These are phyloP conservation scores for Passerina amoena DNA, from an alignment of 2,113 vertebrate genomes.

Conservation along the genomic window DNA sequence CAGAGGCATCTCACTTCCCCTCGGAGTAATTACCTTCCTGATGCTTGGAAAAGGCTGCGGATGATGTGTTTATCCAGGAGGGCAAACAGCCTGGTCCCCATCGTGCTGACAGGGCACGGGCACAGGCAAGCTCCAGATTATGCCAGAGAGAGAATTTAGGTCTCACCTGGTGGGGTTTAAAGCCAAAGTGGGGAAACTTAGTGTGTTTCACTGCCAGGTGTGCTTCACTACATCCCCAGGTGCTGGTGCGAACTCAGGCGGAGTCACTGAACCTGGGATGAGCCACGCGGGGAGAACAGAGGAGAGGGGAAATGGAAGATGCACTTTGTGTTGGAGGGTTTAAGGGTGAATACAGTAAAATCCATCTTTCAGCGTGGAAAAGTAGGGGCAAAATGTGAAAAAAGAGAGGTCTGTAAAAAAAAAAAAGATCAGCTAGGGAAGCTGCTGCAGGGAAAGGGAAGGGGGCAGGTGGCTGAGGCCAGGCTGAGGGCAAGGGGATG, in stretches of 20 bases:
- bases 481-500: background rate
- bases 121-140: background rate
- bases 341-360: background rate
- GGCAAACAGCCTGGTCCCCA: background rate
- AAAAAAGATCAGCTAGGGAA: background rate
- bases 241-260: background rate
- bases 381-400: background rate
- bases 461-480: background rate
- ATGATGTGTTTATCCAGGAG: background rate
- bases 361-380: background rate
- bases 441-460: background rate
- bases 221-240: background rate
- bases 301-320: accelerated
- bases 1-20: background rate
- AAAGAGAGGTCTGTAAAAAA: background rate
- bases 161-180: accelerated
- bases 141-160: accelerated
- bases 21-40: background rate
- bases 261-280: background rate
- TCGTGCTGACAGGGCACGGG: accelerated
- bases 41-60: background rate
- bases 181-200: background rate
- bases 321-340: background rate
- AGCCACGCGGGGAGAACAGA: accelerated
- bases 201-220: background rate